phyloP scores from a whole-genome alignment of 1,140 invertebrate species.

The Arctopsyche grandis region DNA sequence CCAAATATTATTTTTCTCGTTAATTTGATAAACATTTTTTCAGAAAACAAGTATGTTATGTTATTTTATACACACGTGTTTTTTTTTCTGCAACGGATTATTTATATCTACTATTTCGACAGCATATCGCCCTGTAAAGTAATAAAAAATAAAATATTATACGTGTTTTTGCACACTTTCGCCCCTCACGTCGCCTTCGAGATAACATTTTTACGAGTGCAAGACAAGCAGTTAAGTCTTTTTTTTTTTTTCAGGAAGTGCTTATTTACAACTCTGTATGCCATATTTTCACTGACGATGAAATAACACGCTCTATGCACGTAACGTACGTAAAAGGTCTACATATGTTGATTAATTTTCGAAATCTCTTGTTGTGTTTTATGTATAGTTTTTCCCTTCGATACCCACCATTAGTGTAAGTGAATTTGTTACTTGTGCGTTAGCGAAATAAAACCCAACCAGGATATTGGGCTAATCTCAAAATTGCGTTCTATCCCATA shows the following conservation, averaged over 20 bases:
- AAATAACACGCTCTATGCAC: too few species aligned
- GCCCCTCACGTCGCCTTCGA: background rate
- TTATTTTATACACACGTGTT: background rate
- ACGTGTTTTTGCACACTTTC: slow-evolving; percentile 25
- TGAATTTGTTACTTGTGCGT: background rate
- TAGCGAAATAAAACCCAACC: background rate
- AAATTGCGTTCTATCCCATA: background rate
- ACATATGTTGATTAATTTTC: too few species aligned
- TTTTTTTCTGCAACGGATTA: slow-evolving; percentile 13
- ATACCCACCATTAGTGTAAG: background rate
- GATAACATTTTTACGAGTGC: slow-evolving; percentile 37
- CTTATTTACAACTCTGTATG: slow-evolving; percentile 27
- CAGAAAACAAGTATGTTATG: background rate
- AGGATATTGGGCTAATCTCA: background rate
- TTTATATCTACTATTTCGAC: slow-evolving; percentile 34
- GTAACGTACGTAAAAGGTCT: too few species aligned
- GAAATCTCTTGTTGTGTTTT: too few species aligned
- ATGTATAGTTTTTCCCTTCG: background rate
- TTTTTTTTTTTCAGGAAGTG: slow-evolving; percentile 3
- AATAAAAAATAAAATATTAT: slow-evolving; percentile 42
- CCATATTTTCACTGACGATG: background rate
- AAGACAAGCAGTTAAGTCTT: slow-evolving; percentile 35
- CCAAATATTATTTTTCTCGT: background rate
- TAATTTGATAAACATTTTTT: too few species aligned
- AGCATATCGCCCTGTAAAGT: slow-evolving; percentile 31